Conservation (phyloP, 2,797 vertebrate genomes). For the Allobates femoralis region DNA sequence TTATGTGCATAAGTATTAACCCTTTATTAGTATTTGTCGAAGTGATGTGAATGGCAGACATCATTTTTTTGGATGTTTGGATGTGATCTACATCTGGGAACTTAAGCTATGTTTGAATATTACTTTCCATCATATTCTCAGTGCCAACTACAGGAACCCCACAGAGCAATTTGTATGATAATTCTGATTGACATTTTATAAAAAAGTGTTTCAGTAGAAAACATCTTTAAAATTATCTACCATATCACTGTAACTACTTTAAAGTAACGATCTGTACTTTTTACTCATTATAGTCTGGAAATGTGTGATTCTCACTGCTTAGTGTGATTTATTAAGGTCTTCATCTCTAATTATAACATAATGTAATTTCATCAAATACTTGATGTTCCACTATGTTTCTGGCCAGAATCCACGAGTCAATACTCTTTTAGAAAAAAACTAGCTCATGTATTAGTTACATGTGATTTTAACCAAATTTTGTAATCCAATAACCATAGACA, state of each 20-base stretch:
- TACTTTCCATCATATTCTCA: background rate
- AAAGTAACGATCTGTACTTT: background rate
- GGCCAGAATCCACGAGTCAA: conserved; percentile 68
- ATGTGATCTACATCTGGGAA: background rate
- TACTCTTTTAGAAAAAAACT: conserved; percentile 69
- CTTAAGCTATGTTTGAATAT: background rate
- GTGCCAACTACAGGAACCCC: background rate
- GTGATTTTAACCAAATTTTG: conserved; percentile 70
- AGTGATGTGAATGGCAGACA: no score
- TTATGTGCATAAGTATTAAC: no score
- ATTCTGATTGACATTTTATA: background rate
- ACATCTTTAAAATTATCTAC: background rate
- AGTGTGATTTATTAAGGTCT: background rate
- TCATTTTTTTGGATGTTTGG: background rate
- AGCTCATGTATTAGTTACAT: conserved; percentile 71
- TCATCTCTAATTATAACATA: background rate
- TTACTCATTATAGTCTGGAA: background rate
- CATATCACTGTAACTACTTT: background rate
- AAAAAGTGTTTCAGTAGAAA: background rate
- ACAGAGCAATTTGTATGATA: background rate
- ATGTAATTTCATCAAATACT: conserved; percentile 18
- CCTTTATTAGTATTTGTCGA: no score
- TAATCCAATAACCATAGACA: conserved; percentile 72
- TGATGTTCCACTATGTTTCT: conserved; percentile 39
- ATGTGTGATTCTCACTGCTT: background rate